Evolutionary conservation across 1,140 invertebrate genomes (phyloP), one percentile per base, ranked within the genome.

Genomic region (Ips typographus): DNA sequence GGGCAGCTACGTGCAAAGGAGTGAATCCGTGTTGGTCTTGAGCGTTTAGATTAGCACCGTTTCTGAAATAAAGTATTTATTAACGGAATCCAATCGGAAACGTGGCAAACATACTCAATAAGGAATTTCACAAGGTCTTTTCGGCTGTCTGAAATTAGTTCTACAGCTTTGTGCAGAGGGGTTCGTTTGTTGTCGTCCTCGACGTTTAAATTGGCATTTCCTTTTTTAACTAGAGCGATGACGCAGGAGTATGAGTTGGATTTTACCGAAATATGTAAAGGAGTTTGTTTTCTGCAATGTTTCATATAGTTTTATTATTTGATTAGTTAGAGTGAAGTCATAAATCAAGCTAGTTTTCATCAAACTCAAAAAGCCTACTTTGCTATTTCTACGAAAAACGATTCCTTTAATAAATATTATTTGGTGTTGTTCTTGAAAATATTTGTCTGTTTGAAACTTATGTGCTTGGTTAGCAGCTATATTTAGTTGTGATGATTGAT

Each of bases 11-110:
- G 77, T 96, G 94, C 7, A 96, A 81, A 0, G 94, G 91, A 0
- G 93, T 93, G 77, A 94, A 95, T 0, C 94, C 94, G 74, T 94
- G 94, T 66, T 91, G 89, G 75, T 96, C 94, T 73, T 91, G 88
- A 52, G 88, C 86, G 77, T 95, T 94, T 0, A 94, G 89, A 74
- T 94, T 88, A 2, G 91, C 91, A 3, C 90, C 90, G 84, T 89
- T 52, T 44, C 66, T 68, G 59, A 52, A 68, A 68, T 22, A 3
- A 62, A 47, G n/a, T 47, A 47, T 47, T 5, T 5, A 47, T 47
- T 47, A n/a, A 47, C n/a, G 44, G 4, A n/a, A n/a, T 47, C 22
- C 22, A 22, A 22, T 22, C 22, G 22, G 22, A 47, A 47, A 5
- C 4, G n/a, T 5, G 44, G 4, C 40, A 40, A 5, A 4, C 40